A percentile compares a stretch with the other conserved stretches of the same genome.
These are phyloP conservation scores for Drosophila infuscata DNA, from an alignment of 2,888 invertebrate genomes.

Conservation along the genomic window DNA sequence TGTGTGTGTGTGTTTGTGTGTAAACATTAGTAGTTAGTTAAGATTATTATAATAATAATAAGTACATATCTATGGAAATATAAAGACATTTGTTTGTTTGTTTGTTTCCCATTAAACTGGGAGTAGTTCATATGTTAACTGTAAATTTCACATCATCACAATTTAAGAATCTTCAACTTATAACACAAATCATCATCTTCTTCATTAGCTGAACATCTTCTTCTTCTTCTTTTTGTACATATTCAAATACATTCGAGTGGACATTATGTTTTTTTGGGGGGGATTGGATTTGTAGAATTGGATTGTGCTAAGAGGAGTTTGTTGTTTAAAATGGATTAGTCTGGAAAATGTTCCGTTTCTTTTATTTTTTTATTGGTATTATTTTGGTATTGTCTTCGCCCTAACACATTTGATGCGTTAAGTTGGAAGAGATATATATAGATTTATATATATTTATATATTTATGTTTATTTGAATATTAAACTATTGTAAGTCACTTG, in stretches of 20 bases:
- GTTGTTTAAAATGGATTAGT: slow-evolving; percentile 12
- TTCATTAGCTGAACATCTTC: slow-evolving; percentile 22
- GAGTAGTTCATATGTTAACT: slow-evolving; percentile 85
- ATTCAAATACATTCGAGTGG: slow-evolving; percentile 37
- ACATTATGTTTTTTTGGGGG: slow-evolving; percentile 3
- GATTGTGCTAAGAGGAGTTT: slow-evolving; percentile 35
- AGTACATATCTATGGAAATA: slow-evolving; percentile 69
- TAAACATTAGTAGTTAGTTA: slow-evolving; percentile 63
- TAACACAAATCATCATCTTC: slow-evolving; percentile 49
- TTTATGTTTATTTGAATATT: slow-evolving; percentile 28
- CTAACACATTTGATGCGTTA: slow-evolving; percentile 64
- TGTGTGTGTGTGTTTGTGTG: slow-evolving; percentile 7
- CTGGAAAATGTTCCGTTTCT: slow-evolving; percentile 9
- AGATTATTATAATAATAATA: slow-evolving; percentile 61
- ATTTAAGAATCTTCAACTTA: slow-evolving; percentile 81
- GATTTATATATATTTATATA: neutral
- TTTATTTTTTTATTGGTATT: slow-evolving; percentile 1
- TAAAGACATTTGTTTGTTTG: slow-evolving; percentile 81
- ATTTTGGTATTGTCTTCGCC: slow-evolving; percentile 67
- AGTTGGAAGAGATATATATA: slow-evolving; percentile 55
- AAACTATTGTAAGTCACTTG: slow-evolving; percentile 64
- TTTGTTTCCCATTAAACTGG: slow-evolving; percentile 84
- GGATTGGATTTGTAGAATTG: slow-evolving; percentile 31
- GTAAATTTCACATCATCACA: slow-evolving; percentile 86
- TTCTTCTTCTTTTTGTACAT: slow-evolving; percentile 30